Evolutionary conservation across 2,113 vertebrate species (phyloP).

Genomic region (Scomber japonicus): DNA sequence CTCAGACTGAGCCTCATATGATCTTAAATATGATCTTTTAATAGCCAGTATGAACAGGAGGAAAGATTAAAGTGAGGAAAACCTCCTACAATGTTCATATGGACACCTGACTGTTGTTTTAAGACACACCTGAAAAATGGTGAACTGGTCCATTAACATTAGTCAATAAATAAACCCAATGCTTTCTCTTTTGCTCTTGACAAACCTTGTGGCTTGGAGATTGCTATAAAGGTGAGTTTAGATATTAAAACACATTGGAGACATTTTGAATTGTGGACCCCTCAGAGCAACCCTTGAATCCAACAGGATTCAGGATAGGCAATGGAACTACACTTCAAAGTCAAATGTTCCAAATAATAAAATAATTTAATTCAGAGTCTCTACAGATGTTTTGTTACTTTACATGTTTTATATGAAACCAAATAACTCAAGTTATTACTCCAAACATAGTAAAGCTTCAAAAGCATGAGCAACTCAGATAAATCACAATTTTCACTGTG

Average conservation of each 20-base stretch:
- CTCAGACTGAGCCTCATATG: no score
- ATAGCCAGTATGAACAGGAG: no score
- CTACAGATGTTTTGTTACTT: not conserved
- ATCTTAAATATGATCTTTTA: no score
- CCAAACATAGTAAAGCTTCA: not conserved
- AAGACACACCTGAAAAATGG: no score
- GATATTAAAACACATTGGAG: not conserved
- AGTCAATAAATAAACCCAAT: not conserved
- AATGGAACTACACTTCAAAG: no score
- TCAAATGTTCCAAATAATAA: slow-evolving; percentile 1
- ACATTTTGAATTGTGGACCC: no score
- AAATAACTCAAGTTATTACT: not conserved
- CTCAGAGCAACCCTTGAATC: no score
- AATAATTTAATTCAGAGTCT: slow-evolving; percentile 29
- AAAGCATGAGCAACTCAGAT: not conserved
- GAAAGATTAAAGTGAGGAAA: no score
- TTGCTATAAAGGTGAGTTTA: no score
- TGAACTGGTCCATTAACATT: not conserved
- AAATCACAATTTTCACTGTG: not conserved
- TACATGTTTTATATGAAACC: not conserved
- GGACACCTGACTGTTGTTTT: no score
- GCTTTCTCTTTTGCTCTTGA: not conserved
- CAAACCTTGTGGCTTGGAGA: no score
- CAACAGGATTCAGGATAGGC: not conserved
- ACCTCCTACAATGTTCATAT: no score